phyloP scores from a whole-genome alignment of 2,797 vertebrate species.

The Gambelia wislizenii region DNA sequence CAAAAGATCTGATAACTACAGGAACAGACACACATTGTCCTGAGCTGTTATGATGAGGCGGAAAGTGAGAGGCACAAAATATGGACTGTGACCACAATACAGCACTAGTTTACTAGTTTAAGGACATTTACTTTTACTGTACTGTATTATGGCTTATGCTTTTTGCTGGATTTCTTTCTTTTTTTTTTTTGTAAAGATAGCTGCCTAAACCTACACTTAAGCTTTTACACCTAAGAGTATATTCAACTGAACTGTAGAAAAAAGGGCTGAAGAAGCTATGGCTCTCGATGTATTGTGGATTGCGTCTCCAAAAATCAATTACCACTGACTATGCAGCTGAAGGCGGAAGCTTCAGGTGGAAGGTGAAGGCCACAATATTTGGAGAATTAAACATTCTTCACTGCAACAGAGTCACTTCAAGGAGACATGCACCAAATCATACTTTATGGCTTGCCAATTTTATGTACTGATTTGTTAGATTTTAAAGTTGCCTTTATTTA shows the following conservation, averaged over 20 bases:
- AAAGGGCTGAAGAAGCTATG: neutral
- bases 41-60: neutral
- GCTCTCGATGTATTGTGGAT: no score
- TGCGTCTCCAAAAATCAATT: no score
- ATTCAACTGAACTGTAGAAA: neutral
- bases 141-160: neutral
- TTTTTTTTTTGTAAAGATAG: neutral
- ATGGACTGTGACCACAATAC: neutral
- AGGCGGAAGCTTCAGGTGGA: no score
- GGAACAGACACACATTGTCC: neutral
- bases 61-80: neutral
- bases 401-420: neutral
- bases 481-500: neutral
- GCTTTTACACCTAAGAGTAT: no score
- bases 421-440: neutral
- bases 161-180: neutral
- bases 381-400: no score
- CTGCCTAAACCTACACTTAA: neutral
- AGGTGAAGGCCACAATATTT: no score
- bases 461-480: neutral
- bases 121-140: neutral
- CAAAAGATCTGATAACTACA: neutral
- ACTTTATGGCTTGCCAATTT: neutral
- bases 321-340: no score
- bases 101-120: no score